A percentile compares a stretch with the other conserved stretches of the same genome.
phyloP scores from a whole-genome alignment of 2,113 vertebrate genomes.

The Onychorhynchus coronatus region DNA sequence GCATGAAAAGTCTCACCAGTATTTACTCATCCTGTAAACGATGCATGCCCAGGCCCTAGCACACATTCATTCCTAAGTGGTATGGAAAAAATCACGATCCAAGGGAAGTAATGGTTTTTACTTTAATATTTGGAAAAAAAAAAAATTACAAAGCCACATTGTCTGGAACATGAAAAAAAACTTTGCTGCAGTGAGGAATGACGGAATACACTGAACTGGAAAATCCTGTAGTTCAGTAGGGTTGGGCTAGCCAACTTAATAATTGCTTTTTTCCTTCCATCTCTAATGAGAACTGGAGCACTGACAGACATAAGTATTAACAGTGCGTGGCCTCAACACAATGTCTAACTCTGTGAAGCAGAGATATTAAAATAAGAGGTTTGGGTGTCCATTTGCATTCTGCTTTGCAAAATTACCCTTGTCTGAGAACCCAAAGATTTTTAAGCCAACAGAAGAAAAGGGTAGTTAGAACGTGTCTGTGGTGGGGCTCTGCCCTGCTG shows the following conservation, averaged over 20 bases:
- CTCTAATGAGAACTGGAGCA: not conserved
- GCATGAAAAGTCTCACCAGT: not conserved
- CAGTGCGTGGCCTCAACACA: not conserved
- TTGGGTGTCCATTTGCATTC: not conserved
- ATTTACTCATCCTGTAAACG: not conserved
- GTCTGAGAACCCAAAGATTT: not conserved
- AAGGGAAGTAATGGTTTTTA: not conserved
- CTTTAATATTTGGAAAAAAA: not conserved
- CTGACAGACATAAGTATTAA: not conserved
- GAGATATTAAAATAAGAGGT: not conserved
- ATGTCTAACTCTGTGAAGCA: not conserved
- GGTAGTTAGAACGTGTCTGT: not conserved
- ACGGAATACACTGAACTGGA: slow-evolving; percentile 39
- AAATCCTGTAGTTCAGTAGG: slow-evolving; percentile 30
- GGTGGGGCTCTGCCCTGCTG: not conserved
- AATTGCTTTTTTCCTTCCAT: slow-evolving; percentile 28
- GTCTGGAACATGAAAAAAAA: not conserved
- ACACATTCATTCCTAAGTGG: not conserved
- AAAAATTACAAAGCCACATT: not conserved
- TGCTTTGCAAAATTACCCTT: not conserved
- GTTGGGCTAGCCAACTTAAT: not conserved
- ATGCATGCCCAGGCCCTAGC: not conserved
- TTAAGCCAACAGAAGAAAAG: not conserved
- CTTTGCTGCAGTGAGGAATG: not conserved
- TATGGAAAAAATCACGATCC: not conserved